Percentiles rank a stretch among this genome's conserved stretches.
phyloP scores from a whole-genome alignment of 2,113 vertebrate species.

The Calypte anna region DNA sequence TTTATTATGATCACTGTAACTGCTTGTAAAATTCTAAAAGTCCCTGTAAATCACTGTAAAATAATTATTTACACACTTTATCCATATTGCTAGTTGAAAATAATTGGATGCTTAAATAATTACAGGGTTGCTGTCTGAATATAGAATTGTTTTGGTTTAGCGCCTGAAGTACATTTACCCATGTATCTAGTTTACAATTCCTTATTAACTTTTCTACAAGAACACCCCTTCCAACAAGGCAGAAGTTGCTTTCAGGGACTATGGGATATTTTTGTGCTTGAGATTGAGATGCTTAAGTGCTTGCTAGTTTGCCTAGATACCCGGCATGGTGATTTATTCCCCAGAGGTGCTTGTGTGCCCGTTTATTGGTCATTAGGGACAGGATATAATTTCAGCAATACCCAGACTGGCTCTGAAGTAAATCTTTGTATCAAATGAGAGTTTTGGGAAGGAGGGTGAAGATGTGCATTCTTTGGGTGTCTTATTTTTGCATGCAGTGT shows the following conservation, averaged over 20 bases:
- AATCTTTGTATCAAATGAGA: background rate
- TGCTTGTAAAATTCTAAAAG: background rate
- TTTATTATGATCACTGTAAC: background rate
- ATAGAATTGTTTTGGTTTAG: background rate
- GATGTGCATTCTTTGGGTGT: background rate
- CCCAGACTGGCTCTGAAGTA: background rate
- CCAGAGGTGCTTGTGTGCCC: background rate
- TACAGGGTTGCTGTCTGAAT: background rate
- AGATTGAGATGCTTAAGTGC: background rate
- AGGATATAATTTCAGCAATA: background rate
- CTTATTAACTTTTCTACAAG: background rate
- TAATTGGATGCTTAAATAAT: background rate
- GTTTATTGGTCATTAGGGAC: background rate
- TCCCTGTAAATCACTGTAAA: too few species aligned
- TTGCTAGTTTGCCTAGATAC: background rate
- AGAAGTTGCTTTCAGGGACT: background rate
- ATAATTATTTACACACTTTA: background rate
- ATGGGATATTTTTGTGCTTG: background rate
- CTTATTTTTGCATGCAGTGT: background rate
- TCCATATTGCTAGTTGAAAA: background rate
- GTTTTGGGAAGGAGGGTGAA: background rate
- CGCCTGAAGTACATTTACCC: background rate
- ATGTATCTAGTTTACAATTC: background rate
- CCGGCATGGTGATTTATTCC: background rate
- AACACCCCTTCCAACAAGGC: background rate